Evolutionary conservation across 2,888 invertebrate genomes (phyloP).

Genomic region (Phasia obesa): DNA sequence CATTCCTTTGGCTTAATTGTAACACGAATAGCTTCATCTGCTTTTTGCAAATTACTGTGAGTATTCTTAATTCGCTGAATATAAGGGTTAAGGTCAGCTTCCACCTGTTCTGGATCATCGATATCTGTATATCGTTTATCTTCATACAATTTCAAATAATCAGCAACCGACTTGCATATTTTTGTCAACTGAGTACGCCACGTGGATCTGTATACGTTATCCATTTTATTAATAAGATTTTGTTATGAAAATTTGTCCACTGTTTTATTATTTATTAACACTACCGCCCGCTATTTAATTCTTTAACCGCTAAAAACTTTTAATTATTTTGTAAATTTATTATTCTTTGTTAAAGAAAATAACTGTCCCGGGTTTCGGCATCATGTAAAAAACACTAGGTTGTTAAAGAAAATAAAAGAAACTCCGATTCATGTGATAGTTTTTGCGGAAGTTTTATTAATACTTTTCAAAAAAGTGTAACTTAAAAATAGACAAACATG

Average conservation of each 20-base stretch:
- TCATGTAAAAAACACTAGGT: slow-evolving; percentile 10
- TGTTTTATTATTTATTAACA: slow-evolving; percentile 11
- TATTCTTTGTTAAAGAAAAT: neutral
- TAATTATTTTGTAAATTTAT: too few relatives aligned
- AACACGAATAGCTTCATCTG: slow-evolving; percentile 47
- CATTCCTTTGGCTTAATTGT: slow-evolving; percentile 44
- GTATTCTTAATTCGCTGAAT: slow-evolving; percentile 41
- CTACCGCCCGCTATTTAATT: neutral
- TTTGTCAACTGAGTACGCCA: slow-evolving; percentile 45
- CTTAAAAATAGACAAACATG: too few relatives aligned
- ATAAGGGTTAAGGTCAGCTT: slow-evolving; percentile 9
- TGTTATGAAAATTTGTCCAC: too few relatives aligned
- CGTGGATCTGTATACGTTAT: slow-evolving; percentile 7
- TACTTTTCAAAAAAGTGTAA: too few relatives aligned
- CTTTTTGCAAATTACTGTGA: slow-evolving; percentile 47
- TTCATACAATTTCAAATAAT: slow-evolving; percentile 37
- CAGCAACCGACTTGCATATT: slow-evolving; percentile 31
- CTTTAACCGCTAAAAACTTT: neutral
- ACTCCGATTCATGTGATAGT: too few relatives aligned
- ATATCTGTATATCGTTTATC: neutral
- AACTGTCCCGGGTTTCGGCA: slow-evolving; percentile 43
- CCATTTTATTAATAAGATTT: slow-evolving; percentile 40
- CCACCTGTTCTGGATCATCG: neutral
- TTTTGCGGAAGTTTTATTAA: too few relatives aligned
- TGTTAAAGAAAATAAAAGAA: too few relatives aligned